A percentile compares a stretch with the other conserved stretches of the same genome.
These are phyloP conservation scores for Orius insidiosus DNA, from an alignment of 1,140 invertebrate species.

Conservation along the genomic window DNA sequence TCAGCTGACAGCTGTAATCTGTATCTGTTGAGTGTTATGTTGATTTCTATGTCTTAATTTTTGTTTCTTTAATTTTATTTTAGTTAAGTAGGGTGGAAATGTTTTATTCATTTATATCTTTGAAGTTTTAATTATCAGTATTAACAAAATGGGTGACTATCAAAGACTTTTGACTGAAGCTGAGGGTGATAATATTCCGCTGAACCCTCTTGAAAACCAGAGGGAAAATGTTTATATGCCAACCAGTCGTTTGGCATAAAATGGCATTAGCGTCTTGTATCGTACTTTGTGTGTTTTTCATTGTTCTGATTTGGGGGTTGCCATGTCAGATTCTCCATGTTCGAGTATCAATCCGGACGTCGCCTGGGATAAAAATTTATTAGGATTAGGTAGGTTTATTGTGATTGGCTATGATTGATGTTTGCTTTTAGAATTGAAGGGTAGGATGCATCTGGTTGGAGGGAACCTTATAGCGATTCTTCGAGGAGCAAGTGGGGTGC, in stretches of 20 bases:
- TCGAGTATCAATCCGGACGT: conserved; percentile 34
- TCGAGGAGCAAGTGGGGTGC: conserved; percentile 32
- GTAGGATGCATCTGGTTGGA: conserved; percentile 46
- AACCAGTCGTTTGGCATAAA: conserved; percentile 35
- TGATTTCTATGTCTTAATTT: too few species aligned
- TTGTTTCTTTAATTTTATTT: too few species aligned
- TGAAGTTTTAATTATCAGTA: too few species aligned
- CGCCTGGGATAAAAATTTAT: conserved; percentile 48
- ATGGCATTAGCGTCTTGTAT: conserved; percentile 48
- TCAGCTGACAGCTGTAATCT: too few species aligned
- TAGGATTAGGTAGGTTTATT: conserved; percentile 36
- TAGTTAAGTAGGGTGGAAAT: too few species aligned
- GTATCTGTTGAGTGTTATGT: too few species aligned
- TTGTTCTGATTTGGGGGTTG: conserved; percentile 55
- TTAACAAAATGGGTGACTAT: conserved; percentile 16
- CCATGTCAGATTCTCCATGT: conserved; percentile 51
- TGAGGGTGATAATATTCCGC: conserved; percentile 6
- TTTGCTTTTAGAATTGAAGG: conserved; percentile 37
- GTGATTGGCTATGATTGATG: not conserved
- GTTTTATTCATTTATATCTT: too few species aligned
- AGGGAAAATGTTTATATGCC: conserved; percentile 12
- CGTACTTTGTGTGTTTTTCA: conserved; percentile 47
- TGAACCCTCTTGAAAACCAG: not conserved
- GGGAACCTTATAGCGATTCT: conserved; percentile 54
- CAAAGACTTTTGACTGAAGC: conserved; percentile 17